Base-by-base conservation (phyloP, 1,140 invertebrate genomes). In the Centruroides sculpturatus region DNA sequence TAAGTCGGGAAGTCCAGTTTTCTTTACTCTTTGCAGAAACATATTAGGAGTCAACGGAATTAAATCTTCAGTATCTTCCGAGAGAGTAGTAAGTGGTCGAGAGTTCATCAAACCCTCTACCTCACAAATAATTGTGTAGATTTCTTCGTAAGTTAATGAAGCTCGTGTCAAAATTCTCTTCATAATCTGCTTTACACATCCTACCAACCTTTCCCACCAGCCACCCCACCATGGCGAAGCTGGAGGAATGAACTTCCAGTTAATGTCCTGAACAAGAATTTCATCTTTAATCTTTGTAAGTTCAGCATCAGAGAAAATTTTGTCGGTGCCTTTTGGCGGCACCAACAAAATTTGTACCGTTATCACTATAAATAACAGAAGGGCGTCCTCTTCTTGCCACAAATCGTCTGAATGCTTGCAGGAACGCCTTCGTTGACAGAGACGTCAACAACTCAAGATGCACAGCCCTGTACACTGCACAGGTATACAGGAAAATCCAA, bases 281-380 rank as follows among this genome's bases (percentile, higher is more conserved):
- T 55, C n/a, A n/a, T n/a, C n/a, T n/a, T n/a, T n/a, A n/a, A n/a
- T n/a, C n/a, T n/a, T n/a, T n/a, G n/a, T n/a, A n/a, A n/a, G n/a
- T n/a, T n/a, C n/a, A n/a, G n/a, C n/a, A n/a, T 10, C 46, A 5
- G 10, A 48, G 10, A 34, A 55, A 9, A 35, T 55, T 47, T 5
- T 59, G 9, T 46, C 58, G 55, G 34, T 35, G 23, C 53, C 2
- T 5, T 11, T 0, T 55, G n/a, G 5, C 1, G n/a, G 13, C 55
- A 49, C 69, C 72, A 12, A 67, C 48, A 63, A 77, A 76, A 61
- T 75, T 74, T 3, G 71, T 74, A 13, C 71, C 71, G 59, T 68
- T 69, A 58, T 76, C 75, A 35, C 63, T 69, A 55, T 68, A 69
- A 35, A 75, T 66, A 53, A 68, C 55, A 23, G 49, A 49, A 4